These are phyloP conservation scores for Bombyx mori DNA, from an alignment of 1,140 invertebrate genomes.

Conservation along the genomic window DNA sequence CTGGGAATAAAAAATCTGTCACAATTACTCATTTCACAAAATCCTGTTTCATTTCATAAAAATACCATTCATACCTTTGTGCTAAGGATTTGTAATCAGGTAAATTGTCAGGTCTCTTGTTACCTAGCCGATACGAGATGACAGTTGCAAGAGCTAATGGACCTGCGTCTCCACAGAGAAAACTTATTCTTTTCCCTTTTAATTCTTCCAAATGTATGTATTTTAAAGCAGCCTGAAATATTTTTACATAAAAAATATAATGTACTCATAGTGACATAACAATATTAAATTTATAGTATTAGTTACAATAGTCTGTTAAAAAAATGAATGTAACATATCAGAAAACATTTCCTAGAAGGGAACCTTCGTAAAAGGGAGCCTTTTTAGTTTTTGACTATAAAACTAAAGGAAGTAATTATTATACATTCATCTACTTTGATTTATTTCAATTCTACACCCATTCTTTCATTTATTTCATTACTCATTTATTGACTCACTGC, in stretches of 20 bases:
- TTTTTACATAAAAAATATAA: too few species aligned
- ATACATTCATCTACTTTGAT: too few species aligned
- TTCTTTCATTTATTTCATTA: too few species aligned
- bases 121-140: slow-evolving; percentile 71
- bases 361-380: too few species aligned
- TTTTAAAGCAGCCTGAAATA: slow-evolving; percentile 34
- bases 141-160: slow-evolving; percentile 80
- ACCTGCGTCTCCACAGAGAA: slow-evolving; percentile 85
- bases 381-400: too few species aligned
- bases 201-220: slow-evolving; percentile 43
- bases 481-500: too few species aligned
- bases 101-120: slow-evolving; percentile 34
- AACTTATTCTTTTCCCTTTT: slow-evolving; percentile 72
- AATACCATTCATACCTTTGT: slow-evolving; percentile 57
- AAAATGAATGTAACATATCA: too few species aligned
- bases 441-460: too few species aligned
- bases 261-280: background rate
- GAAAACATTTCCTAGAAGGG: too few species aligned
- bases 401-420: too few species aligned
- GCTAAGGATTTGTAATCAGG: slow-evolving; percentile 60
- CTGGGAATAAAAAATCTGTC: slow-evolving; percentile 47
- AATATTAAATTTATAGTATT: background rate
- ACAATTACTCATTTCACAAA: background rate
- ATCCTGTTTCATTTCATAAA: background rate
- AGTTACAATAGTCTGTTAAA: background rate